Conservation (phyloP, 2,113 vertebrate genomes). For the Myotis davidii region DNA sequence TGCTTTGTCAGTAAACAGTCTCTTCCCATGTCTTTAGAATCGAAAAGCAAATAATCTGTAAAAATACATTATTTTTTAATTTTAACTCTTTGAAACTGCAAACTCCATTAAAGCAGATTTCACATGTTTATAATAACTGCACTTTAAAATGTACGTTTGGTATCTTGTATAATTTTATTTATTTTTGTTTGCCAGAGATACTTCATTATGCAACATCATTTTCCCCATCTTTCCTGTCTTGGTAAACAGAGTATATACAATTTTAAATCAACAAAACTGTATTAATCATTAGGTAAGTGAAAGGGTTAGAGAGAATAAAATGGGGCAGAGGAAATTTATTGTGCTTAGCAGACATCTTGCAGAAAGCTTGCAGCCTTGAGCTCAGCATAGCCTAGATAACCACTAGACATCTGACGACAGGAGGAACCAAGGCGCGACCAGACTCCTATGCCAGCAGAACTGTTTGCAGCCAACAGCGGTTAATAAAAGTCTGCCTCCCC, state of each 20-base stretch:
- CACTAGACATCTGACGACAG: too few species aligned
- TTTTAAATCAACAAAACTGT: slow-evolving; percentile 38
- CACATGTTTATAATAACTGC: slow-evolving; percentile 68
- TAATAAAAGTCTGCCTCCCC: too few species aligned
- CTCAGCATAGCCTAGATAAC: too few species aligned
- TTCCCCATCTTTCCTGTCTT: slow-evolving; percentile 20
- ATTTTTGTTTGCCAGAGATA: slow-evolving; percentile 64
- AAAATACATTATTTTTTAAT: slow-evolving; percentile 73
- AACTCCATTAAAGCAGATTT: slow-evolving; percentile 80
- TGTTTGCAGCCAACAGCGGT: too few species aligned
- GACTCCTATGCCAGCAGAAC: too few species aligned
- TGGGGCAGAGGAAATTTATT: too few species aligned
- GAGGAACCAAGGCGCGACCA: too few species aligned
- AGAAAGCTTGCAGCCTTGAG: too few species aligned
- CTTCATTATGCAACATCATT: slow-evolving; percentile 63
- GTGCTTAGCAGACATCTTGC: too few species aligned
- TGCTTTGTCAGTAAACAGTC: slow-evolving; percentile 85
- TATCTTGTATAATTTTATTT: slow-evolving; percentile 61
- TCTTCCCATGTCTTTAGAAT: slow-evolving; percentile 67
- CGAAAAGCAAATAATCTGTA: slow-evolving; percentile 73
- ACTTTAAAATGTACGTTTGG: slow-evolving; percentile 81
- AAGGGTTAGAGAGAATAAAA: too few species aligned
- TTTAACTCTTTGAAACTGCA: slow-evolving; percentile 74
- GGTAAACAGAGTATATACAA: slow-evolving; percentile 5
- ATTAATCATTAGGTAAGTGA: slow-evolving; percentile 44